A percentile compares a stretch with the other conserved stretches of the same genome.
phyloP scores from a whole-genome alignment of 2,113 vertebrate species.

The Numenius arquata region DNA sequence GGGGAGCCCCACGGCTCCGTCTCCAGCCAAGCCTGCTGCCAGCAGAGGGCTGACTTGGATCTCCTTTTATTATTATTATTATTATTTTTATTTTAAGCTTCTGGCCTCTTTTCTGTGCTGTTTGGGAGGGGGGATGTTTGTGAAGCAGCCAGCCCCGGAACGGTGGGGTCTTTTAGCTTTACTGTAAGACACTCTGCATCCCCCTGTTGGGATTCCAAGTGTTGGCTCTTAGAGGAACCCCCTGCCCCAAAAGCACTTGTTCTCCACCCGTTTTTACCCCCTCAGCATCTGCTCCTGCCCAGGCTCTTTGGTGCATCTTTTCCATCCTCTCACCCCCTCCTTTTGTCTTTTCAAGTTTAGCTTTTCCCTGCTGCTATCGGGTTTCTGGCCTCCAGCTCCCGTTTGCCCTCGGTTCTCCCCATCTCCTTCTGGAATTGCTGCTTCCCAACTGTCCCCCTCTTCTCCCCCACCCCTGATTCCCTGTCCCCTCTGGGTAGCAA shows the following conservation, averaged over 20 bases:
- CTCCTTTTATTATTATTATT: neutral
- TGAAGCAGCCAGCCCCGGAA: neutral
- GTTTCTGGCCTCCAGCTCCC: neutral
- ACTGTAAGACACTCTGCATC: neutral
- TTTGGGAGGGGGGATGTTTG: constrained; percentile 17
- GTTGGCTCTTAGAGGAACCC: neutral
- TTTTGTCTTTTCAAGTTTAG: neutral
- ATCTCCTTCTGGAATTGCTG: neutral
- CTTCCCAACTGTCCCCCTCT: accelerated
- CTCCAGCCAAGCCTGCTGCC: constrained; percentile 10
- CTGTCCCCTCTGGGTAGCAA: neutral
- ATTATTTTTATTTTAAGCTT: constrained; percentile 26
- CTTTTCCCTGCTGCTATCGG: neutral
- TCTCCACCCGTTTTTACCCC: neutral
- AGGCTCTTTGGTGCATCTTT: neutral
- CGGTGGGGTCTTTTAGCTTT: constrained; percentile 5
- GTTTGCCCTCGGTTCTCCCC: neutral
- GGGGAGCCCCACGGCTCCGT: neutral
- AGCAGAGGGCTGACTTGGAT: constrained; percentile 75
- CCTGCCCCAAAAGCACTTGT: neutral
- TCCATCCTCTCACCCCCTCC: neutral
- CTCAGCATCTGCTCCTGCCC: neutral
- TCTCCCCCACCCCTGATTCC: neutral
- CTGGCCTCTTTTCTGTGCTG: constrained; percentile 38
- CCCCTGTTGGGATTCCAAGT: neutral